Base-by-base conservation (phyloP, 1,140 invertebrate species). In the Physella acuta region DNA sequence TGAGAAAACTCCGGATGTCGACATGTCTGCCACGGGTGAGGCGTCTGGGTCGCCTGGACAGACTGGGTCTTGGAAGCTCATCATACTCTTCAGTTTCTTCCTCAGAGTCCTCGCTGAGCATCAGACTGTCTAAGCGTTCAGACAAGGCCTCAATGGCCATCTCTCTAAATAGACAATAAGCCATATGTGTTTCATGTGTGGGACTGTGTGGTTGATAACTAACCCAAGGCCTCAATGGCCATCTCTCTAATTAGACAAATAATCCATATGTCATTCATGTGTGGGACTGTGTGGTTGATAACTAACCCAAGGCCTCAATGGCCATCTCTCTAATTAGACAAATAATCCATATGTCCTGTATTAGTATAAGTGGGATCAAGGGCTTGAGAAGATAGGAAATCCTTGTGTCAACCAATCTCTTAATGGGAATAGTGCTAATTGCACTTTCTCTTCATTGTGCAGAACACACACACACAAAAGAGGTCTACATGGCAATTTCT, bases 1-100 rank as follows among this genome's bases (percentile, higher is more conserved):
- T 71, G 3, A 79, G 70, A 55, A 79, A 81, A 53, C 76, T 82
- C 28, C 80, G 73, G 20, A 82, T 80, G 67, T 82, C 78, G 30
- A 80, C 68, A 71, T 80, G 79, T 62, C 80, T 63, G 26, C 76
- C 75, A 0, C 79, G 74, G 37, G 79, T 71, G 4, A 80, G 63
- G 16, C 73, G 73, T 44, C 78, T 71, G 20, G 76, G 78, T 52
- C 80, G 61, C 16, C 76, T 71, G 14, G 73, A 68, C 34, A 78
- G 71, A n/a, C 76, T 69, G 24, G 77, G 73, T 36, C 72, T 71
- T 28, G 70, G 71, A 36, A 71, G 59, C 37, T 79, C 78, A 53
- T 68, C 69, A 20, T 78, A 76, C 30, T 79, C 76, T 24, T 75
- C 73, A 52, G 70, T 61, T 53, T 79, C 78, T 36, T 79, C 77